These are phyloP conservation scores for Struthidea cinerea DNA, from an alignment of 2,113 vertebrate species.

Conservation along the genomic window DNA sequence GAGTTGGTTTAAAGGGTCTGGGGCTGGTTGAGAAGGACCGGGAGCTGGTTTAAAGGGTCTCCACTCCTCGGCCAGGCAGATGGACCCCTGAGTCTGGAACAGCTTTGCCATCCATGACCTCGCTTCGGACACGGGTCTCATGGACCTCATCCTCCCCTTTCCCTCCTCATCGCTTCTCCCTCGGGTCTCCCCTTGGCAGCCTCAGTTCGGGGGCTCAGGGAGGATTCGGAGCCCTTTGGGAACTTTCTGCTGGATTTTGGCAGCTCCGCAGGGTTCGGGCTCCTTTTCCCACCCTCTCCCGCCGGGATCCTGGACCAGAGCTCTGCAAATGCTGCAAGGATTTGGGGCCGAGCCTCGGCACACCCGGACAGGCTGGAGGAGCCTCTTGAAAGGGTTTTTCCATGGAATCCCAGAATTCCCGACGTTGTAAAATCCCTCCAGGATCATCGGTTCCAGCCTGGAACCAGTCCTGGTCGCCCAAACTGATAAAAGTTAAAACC, in stretches of 20 bases:
- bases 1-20: not conserved
- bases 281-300: not conserved
- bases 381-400: not conserved
- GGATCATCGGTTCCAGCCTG: accelerated
- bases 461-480: not conserved
- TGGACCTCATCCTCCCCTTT: not conserved
- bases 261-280: accelerated
- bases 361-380: no score
- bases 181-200: accelerated
- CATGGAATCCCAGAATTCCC: accelerated
- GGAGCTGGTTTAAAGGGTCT: no score
- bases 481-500: no score
- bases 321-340: accelerated
- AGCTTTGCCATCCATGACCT: accelerated
- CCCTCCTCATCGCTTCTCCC: not conserved
- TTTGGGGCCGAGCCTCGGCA: not conserved
- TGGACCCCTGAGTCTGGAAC: not conserved
- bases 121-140: accelerated
- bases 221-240: not conserved
- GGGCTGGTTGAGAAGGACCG: no score
- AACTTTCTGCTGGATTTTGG: accelerated
- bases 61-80: not conserved
- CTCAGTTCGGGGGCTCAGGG: not conserved
- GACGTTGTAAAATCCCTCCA: no score
- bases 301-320: not conserved